Evolutionary conservation across 92 coral and sea anemone genomes (phyloP), one percentile per base, ranked within the genome.

Genomic region (Umimayanthus chanpuru): DNA sequence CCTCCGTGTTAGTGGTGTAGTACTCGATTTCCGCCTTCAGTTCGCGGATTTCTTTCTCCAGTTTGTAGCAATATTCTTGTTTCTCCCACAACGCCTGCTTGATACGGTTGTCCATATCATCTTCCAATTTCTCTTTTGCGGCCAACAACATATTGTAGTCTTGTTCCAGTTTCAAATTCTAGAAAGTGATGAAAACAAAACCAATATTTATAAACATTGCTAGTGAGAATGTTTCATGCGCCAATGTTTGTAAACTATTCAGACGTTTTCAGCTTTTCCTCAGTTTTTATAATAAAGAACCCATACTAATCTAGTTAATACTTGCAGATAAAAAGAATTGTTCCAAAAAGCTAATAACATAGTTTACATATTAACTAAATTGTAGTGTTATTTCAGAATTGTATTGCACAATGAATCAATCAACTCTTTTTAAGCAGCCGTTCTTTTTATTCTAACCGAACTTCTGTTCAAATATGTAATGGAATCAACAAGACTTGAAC

Each of bases 1-100:
- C 92, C 26, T 90, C 87, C 5, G 77, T 79, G 77, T 88, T 86
- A 56, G 81, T 86, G 36, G 61, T 84, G 72, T 79, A 90, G 71
- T 90, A 90, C 85, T 90, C 92, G 49, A 86, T 86, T 43, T 70
- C 81, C 21, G 92, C 87, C 87, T 90, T 90, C 81, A 90, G 86
- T 56, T 90, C 92, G 21, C 92, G 90, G 32, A 86, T 90, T 32
- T 90, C 92, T 44, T 90, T 90, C 86, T 90, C 92, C 68, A 90
- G 49, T 84, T 90, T 90, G 92, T 90, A 90, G 87, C 88, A 80
- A 82, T 86, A 90, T 26, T 90, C 92, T 40, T 90, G 92, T 61
- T 90, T 90, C 72, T 90, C 90, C 82, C 86, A 87, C 50, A 90
- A 29, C 8, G 81, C 90, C 36, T 87, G 88, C 71, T 90, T 90